Base-by-base conservation (phyloP, 2,113 vertebrate species). In the Acanthochromis polyacanthus region DNA sequence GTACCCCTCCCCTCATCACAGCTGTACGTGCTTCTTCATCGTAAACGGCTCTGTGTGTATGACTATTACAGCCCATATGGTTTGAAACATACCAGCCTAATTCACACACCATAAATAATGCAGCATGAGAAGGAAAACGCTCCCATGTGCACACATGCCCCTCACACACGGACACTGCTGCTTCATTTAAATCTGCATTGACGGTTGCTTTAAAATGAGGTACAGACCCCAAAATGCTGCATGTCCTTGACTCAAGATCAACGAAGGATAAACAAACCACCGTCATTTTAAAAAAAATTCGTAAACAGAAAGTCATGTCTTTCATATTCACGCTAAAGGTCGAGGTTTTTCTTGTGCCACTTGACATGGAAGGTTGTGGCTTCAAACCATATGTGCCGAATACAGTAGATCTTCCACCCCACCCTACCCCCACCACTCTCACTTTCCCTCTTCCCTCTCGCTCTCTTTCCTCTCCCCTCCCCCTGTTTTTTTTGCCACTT, bases 61-160 rank as follows among this genome's bases (percentile, higher is more conserved):
- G 16, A 6, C 60, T 56, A 69, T 82, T 72, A 67, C 36, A 60
- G 57, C 73, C 25, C 77, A 57, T 72, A 57, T 83, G 69, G 30
- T 51, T 70, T 36, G 69, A 63, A 69, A 75, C 79, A 52, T 43
- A 67, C 22, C 11, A 51, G 38, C 66, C 69, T 69, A 72, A 87
- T 71, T 65, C 66, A 32, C 45, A 12, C 19, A 30, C 64, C 76
- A 84, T 89, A 66, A 87, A 89, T 87, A 70, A 88, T 89, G 67
- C 55, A 83, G 5, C 19, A 12, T 6, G 15, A 16, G 32, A 4
- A 30, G 53, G 48, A 38, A 64, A 57, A 67, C 0, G 57, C 58
- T 32, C 8, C 52, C 62, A 53, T 53, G 51, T 55, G 62, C 68
- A 65, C 2, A 23, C 50, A 84, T 45, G 25, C 25, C 64, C 0